Evolutionary conservation across 2,888 invertebrate species (phyloP).

Genomic region (Pammene fasciana): DNA sequence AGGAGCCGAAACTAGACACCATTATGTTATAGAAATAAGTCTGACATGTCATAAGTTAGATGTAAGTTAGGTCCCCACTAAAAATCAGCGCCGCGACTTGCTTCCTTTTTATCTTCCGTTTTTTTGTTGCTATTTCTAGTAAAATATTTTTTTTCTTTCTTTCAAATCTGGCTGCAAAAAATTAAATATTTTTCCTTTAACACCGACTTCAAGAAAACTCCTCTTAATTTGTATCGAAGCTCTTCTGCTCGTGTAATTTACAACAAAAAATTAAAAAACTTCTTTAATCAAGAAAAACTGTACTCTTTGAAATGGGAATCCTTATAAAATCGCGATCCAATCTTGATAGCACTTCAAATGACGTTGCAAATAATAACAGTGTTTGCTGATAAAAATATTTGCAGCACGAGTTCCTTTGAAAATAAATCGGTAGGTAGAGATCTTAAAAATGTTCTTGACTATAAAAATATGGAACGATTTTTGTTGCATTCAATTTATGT

Average conservation of each 20-base stretch:
- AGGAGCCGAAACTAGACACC: too few relatives aligned
- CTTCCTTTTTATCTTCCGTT: too few relatives aligned
- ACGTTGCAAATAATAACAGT: constrained; percentile 12
- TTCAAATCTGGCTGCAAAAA: too few relatives aligned
- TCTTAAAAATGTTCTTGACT: constrained; percentile 14
- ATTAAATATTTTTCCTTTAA: too few relatives aligned
- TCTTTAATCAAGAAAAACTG: background rate
- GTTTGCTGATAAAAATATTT: constrained; percentile 18
- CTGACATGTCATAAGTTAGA: too few relatives aligned
- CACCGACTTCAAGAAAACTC: too few relatives aligned
- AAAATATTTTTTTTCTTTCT: too few relatives aligned
- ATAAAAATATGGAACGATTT: background rate
- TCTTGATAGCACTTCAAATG: constrained; percentile 14
- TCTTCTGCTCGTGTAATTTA: background rate
- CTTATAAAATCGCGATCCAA: background rate
- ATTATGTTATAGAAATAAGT: too few relatives aligned
- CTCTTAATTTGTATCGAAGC: too few relatives aligned
- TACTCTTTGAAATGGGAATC: background rate
- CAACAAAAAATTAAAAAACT: background rate
- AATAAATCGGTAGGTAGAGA: constrained; percentile 3
- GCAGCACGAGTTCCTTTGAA: background rate
- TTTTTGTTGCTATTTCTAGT: too few relatives aligned
- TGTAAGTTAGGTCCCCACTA: too few relatives aligned
- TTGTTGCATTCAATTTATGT: background rate
- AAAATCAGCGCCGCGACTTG: too few relatives aligned